Base-by-base conservation (phyloP, 2,113 vertebrate genomes). In the Platysternon megacephalum region DNA sequence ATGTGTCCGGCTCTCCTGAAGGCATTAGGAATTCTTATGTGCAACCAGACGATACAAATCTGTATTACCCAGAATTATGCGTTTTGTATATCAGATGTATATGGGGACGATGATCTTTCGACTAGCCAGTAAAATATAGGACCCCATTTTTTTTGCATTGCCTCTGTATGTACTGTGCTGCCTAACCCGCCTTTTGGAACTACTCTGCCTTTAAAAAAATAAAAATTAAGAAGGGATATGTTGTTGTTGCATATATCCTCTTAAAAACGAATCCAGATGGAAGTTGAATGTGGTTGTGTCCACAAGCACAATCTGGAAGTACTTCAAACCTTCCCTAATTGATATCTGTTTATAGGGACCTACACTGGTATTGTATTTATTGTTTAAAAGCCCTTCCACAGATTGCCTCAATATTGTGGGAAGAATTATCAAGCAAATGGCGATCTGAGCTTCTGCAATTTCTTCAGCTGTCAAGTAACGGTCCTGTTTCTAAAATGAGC, bases 1-100 rank as follows among this genome's bases (percentile, higher is more conserved):
- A 8, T 49, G 78, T 86, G 58, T 72, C 22, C 74, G 81, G 65
- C 65, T 32, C 74, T 95, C 89, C 65, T 76, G 85, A 92, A 42
- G 92, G 13, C 89, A 46, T 84, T 95, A 81, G 91, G 93, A 89
- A 79, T 86, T 81, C 79, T 89, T 91, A 88, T 85, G 9, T 3
- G 29, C 81, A 65, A 79, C 56, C 28, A 2, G 65, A 87, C 17
- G 53, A 82, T 53, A 11, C 46, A 88, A 80, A 82, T 68, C 88
- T 46, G 32, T 55, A 29, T 28, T 51, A 81, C 51, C 68, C 35
- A 84, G 81, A 49, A 55, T 2, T 88, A 76, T 46, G 52, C 8
- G 39, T 82, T 14, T 16, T 5, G 39, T 2, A 44, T 88, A 5
- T 87, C 53, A 87, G 51, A 56, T 86, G 13, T 86, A 49, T n/a